Conservation (phyloP, 2,113 vertebrate species). For the Eublepharis macularius region DNA sequence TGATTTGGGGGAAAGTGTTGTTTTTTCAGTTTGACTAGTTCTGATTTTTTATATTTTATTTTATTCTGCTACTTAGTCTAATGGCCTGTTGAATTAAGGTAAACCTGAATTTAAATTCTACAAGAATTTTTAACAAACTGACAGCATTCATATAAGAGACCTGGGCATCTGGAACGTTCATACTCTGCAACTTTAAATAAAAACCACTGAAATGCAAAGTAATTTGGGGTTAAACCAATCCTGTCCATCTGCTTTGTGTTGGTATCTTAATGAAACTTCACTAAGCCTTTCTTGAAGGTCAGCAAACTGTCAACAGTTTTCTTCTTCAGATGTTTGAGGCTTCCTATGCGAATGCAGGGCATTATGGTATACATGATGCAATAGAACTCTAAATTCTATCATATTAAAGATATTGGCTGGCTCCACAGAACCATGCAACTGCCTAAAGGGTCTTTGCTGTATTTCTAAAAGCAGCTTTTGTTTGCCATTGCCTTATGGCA, state of each 20-base stretch:
- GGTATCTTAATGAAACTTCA: constrained; percentile 44
- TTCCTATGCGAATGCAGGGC: constrained; percentile 1
- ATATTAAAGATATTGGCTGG: not conserved
- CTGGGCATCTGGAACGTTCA: not conserved
- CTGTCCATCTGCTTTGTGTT: constrained; percentile 9
- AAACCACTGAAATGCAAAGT: rapidly evolving
- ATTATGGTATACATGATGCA: not conserved
- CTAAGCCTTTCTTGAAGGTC: constrained; percentile 49
- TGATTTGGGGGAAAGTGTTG: not conserved
- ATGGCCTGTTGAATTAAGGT: not conserved
- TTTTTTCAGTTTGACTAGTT: not conserved
- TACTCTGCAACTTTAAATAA: not conserved
- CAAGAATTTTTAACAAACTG: not conserved
- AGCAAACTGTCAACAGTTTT: constrained; percentile 22
- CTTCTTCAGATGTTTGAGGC: constrained; percentile 5
- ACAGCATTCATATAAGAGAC: not conserved
- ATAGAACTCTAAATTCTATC: not conserved
- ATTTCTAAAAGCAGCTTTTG: not conserved
- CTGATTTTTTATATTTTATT: not conserved
- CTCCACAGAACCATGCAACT: too few relatives aligned
- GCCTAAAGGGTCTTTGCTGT: not conserved
- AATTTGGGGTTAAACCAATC: constrained; percentile 52
- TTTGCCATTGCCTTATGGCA: not conserved
- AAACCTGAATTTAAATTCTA: not conserved
- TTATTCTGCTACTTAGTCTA: not conserved